Evolutionary conservation across 2,888 invertebrate species (phyloP), one percentile per base, ranked within the genome.

Genomic region (Amphipyra berbera): DNA sequence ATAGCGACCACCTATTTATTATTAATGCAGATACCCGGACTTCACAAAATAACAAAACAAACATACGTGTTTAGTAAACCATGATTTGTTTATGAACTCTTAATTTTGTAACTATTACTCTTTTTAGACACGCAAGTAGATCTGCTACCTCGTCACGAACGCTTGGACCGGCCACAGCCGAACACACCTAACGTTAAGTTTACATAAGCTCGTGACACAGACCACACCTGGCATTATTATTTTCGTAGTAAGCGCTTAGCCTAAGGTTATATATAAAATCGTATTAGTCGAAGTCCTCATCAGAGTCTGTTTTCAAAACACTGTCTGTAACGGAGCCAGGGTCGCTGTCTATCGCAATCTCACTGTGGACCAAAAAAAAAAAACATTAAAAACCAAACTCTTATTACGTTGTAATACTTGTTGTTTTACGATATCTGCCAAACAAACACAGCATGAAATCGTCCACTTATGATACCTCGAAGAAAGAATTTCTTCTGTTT

Each of bases 241-340:
- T 78, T 72, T 70, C 60, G 52, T 72, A 77, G 69, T 67, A 68
- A 78, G 76, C 77, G 68, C 81, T 83, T 85, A 85, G 56, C 73
- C 77, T 83, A 84, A 66, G 67, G 58, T 73, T 75, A 76, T 53
- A 63, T 68, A 73, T 63, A 62, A 41, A 58, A 58, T 54, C 53
- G 48, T 71, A 65, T 79, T 89, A 95, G 81, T 95, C 95, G 68
- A 93, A 95, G 81, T 95, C 95, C 71, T 95, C 95, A 76, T 95
- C 95, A 8, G 95, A 95, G 79, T 95, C 95, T 13, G 95, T 94
- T 78, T 91, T 92, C 73, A 95, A 84, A 33, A 93, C 92, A 85
- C 95, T 95, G 83, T 95, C 95, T 6, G 94, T 91, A n/a, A 90
- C 93, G 6, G 95, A 94, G 38, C 92, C 94, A 0, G 88, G 80